phyloP scores from a whole-genome alignment of 2,797 vertebrate genomes.

The Semaprochilodus insignis region DNA sequence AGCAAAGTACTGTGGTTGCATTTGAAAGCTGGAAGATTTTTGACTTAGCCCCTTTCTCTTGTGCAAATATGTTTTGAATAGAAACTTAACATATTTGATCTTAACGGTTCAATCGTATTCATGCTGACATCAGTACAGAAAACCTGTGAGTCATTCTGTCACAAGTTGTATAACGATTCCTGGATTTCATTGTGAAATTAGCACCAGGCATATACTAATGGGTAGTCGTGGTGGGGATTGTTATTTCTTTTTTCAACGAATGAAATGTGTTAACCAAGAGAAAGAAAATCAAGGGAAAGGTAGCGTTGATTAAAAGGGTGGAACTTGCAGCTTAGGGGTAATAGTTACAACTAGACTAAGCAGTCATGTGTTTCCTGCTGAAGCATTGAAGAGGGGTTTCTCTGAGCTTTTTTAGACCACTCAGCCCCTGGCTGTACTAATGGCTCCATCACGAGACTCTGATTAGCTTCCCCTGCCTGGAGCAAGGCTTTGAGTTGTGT shows the following conservation, averaged over 20 bases:
- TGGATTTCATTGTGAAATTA: background rate
- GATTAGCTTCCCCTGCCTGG: background rate
- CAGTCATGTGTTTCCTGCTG: background rate
- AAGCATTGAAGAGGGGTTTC: background rate
- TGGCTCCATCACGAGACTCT: conserved; percentile 18
- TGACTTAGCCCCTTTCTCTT: too few relatives aligned
- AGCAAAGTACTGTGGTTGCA: too few relatives aligned
- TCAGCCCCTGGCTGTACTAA: conserved; percentile 7
- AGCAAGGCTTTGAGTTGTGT: conserved; percentile 4
- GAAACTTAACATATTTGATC: background rate
- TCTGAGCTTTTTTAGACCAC: background rate
- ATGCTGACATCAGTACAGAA: background rate
- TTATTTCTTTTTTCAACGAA: background rate
- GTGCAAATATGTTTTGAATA: background rate
- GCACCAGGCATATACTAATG: too few relatives aligned
- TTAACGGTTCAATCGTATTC: background rate
- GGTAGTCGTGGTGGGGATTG: too few relatives aligned
- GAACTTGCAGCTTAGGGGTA: conserved; percentile 51
- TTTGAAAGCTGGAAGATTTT: too few relatives aligned
- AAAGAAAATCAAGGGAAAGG: conserved; percentile 25
- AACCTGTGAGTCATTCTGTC: background rate
- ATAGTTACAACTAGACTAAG: background rate
- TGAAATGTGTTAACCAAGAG: too few relatives aligned
- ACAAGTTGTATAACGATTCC: too few relatives aligned
- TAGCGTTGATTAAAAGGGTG: conserved; percentile 58